phyloP scores from a whole-genome alignment of 2,113 vertebrate genomes.

The Prietella phreatophila region DNA sequence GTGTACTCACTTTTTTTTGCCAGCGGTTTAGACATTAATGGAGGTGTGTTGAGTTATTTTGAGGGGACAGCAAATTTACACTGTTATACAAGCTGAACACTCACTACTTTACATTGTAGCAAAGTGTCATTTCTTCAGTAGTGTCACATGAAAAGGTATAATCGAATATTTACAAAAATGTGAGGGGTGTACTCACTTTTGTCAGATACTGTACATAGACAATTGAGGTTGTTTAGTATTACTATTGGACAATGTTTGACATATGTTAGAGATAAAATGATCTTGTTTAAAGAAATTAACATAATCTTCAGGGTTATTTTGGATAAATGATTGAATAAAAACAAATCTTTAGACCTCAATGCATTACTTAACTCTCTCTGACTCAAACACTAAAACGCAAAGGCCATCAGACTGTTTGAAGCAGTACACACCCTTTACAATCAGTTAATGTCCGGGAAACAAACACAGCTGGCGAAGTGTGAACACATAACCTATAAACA shows the following conservation, averaged over 20 bases:
- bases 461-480: slow-evolving; percentile 48
- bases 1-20: no score
- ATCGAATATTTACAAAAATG: no score
- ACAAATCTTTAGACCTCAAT: neutral
- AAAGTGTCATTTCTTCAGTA: no score
- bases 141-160: no score
- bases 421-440: slow-evolving; percentile 25
- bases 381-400: slow-evolving; percentile 4
- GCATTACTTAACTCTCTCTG: neutral
- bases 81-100: no score
- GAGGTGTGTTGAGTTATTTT: no score
- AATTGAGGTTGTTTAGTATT: neutral
- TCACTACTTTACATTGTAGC: no score
- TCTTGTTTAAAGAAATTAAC: neutral
- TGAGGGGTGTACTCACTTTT: no score
- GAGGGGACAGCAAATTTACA: no score
- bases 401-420: slow-evolving; percentile 9
- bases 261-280: neutral
- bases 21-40: no score
- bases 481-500: slow-evolving; percentile 46
- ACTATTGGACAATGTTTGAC: neutral
- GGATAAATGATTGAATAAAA: neutral
- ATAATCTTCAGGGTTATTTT: neutral
- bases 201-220: neutral
- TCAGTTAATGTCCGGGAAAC: slow-evolving; percentile 38